Evolutionary conservation across 2,113 vertebrate species (phyloP).

Genomic region (Eudyptes chrysolophus): DNA sequence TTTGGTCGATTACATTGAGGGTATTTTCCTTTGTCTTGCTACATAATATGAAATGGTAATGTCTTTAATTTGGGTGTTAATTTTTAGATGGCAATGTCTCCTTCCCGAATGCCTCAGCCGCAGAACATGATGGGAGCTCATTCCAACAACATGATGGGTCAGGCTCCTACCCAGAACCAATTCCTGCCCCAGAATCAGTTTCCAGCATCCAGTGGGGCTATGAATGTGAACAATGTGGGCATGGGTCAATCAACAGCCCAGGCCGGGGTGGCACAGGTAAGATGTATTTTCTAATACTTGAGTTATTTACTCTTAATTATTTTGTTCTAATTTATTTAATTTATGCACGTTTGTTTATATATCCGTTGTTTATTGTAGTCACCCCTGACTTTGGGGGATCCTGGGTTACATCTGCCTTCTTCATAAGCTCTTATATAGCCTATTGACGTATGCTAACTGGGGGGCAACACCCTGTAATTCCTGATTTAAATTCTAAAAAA

Average conservation of each 20-base stretch:
- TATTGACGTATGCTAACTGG: not conserved
- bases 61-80: not conserved
- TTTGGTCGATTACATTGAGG: not conserved
- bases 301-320: not conserved
- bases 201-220: conserved; percentile 76
- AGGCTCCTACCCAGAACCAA: conserved; percentile 85
- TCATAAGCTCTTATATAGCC: not conserved
- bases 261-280: conserved; percentile 86
- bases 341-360: not conserved
- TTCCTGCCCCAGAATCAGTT: conserved; percentile 91
- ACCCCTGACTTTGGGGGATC: not conserved
- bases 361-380: not conserved
- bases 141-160: conserved; percentile 85
- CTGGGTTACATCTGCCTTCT: not conserved
- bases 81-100: conserved; percentile 92
- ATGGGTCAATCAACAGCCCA: conserved; percentile 83
- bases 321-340: not conserved
- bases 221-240: conserved; percentile 87
- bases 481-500: not conserved
- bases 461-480: not conserved
- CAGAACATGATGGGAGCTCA: conserved; percentile 89
- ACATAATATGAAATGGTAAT: not conserved
- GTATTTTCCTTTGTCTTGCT: not conserved
- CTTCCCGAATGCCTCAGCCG: conserved; percentile 90
- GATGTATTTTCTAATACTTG: not conserved